Conservation (phyloP, 2,797 vertebrate species). For the Cynopterus sphinx region DNA sequence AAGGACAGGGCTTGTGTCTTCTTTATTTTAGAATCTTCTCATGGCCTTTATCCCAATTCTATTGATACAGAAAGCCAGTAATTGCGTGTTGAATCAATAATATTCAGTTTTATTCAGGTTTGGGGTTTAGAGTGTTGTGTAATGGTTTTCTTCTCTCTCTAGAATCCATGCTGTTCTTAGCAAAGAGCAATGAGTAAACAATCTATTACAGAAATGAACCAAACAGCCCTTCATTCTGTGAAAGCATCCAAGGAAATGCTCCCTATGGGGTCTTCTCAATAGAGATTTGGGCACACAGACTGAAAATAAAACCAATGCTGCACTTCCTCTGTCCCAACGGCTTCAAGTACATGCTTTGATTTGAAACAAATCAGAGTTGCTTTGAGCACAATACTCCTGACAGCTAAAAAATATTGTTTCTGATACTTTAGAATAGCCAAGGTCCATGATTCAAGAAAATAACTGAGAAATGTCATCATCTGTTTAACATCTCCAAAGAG, state of each 20-base stretch:
- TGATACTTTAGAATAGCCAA: slow-evolving; percentile 17
- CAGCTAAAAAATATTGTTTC: neutral
- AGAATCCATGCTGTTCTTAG: neutral
- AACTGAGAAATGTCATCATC: neutral
- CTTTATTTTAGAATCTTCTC: neutral
- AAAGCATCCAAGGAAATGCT: neutral
- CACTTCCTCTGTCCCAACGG: neutral
- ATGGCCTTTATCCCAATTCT: neutral
- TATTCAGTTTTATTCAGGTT: neutral
- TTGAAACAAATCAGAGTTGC: neutral
- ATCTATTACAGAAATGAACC: neutral
- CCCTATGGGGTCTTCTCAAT: neutral
- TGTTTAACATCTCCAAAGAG: neutral
- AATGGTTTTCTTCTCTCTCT: neutral
- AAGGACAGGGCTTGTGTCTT: neutral
- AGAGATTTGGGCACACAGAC: neutral
- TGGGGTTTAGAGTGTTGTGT: neutral
- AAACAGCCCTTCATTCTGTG: neutral
- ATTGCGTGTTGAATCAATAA: neutral
- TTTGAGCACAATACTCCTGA: neutral
- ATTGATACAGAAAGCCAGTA: neutral
- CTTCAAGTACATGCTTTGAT: neutral
- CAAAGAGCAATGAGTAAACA: neutral
- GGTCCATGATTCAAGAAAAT: neutral
- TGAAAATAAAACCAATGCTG: slow-evolving; percentile 41